Evolutionary conservation across 2,113 vertebrate species (phyloP).

Genomic region (Patagioenas fasciata): DNA sequence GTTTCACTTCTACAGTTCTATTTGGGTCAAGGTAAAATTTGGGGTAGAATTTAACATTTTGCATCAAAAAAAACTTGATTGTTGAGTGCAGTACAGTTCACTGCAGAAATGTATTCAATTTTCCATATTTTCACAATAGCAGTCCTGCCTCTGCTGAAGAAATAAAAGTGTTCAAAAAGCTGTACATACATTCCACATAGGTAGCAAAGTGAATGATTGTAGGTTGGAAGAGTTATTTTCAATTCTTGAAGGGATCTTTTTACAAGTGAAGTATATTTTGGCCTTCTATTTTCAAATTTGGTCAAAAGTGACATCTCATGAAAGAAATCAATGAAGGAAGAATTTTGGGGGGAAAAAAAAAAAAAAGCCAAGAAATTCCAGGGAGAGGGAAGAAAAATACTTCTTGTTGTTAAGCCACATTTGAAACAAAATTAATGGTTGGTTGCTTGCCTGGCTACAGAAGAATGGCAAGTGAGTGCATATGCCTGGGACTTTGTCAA

Average conservation of each 20-base stretch:
- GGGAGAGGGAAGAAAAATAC: background rate
- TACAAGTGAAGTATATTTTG: background rate
- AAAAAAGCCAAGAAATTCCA: background rate
- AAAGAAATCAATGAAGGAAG: background rate
- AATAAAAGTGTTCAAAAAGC: background rate
- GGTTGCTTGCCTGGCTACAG: background rate
- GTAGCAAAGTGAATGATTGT: background rate
- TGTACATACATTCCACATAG: background rate
- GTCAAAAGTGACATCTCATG: background rate
- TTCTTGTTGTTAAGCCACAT: background rate
- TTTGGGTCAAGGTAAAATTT: background rate
- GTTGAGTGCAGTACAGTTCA: background rate
- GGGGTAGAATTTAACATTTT: background rate
- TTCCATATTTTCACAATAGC: background rate
- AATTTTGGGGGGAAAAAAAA: background rate
- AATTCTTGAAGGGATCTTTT: background rate
- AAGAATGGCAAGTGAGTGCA: background rate
- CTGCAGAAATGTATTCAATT: background rate
- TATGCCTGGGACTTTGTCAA: background rate
- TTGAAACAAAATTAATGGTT: background rate
- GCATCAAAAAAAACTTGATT: background rate
- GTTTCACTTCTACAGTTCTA: background rate
- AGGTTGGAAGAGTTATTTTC: background rate
- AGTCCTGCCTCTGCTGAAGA: background rate
- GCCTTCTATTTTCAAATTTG: background rate